Evolutionary conservation across 2,113 vertebrate genomes (phyloP).

Genomic region (Amphilophus citrinellus): DNA sequence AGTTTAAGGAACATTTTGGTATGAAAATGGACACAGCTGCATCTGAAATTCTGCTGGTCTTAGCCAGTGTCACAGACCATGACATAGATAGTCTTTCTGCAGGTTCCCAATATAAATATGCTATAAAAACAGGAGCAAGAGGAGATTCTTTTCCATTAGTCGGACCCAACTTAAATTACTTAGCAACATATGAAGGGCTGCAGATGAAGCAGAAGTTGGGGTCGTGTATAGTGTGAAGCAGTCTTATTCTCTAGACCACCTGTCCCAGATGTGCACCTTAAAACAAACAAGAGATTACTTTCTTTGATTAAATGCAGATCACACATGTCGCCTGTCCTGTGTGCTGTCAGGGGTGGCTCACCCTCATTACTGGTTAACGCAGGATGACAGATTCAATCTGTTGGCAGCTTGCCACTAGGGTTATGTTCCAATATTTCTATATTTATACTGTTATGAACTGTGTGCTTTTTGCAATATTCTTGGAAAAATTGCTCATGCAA

Average conservation of each 20-base stretch:
- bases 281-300: slow-evolving; percentile 92
- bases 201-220: slow-evolving; percentile 11
- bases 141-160: slow-evolving; percentile 22
- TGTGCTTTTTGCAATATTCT: background rate
- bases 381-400: slow-evolving; percentile 91
- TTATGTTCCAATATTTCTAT: background rate
- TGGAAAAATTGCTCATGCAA: background rate
- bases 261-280: slow-evolving; percentile 76
- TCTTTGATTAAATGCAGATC: slow-evolving; percentile 92
- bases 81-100: background rate
- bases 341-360: slow-evolving; percentile 84
- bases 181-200: slow-evolving; percentile 28
- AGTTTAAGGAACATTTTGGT: slow-evolving; percentile 29
- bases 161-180: slow-evolving; percentile 33
- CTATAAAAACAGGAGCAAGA: slow-evolving; percentile 10
- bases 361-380: slow-evolving; percentile 87
- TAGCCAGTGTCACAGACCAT: slow-evolving; percentile 19
- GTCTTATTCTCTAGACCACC: slow-evolving; percentile 43
- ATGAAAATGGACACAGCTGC: slow-evolving; percentile 44
- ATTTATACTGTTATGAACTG: background rate
- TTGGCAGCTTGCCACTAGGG: slow-evolving; percentile 13
- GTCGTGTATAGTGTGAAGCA: background rate
- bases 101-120: slow-evolving; percentile 25
- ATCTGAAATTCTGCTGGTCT: slow-evolving; percentile 11
- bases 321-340: slow-evolving; percentile 79